phyloP scores from a whole-genome alignment of 2,888 invertebrate species.

The Listrodromus nycthemerus region DNA sequence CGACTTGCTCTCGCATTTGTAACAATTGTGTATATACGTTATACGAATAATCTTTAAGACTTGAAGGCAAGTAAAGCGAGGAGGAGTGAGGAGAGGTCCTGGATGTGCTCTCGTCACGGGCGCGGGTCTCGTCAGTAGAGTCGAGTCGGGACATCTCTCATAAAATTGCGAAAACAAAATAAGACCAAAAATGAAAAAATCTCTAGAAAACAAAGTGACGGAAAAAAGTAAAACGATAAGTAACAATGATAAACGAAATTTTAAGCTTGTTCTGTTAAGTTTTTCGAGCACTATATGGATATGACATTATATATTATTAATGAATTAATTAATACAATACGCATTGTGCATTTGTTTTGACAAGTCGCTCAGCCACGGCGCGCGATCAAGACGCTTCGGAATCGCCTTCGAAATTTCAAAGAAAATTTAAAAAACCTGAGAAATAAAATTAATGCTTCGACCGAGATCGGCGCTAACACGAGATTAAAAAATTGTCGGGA shows the following conservation, averaged over 20 bases:
- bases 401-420: not conserved
- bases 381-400: constrained; percentile 10
- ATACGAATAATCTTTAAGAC: constrained; percentile 51
- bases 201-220: constrained; percentile 9
- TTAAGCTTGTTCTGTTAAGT: constrained; percentile 79
- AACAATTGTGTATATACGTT: constrained; percentile 61
- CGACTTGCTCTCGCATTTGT: constrained; percentile 42
- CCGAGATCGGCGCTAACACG: not conserved
- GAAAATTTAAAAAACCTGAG: not conserved
- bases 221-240: not conserved
- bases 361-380: constrained; percentile 21
- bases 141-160: constrained; percentile 42
- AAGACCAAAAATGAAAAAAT: constrained; percentile 40
- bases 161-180: constrained; percentile 9
- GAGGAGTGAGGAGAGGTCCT: constrained; percentile 1
- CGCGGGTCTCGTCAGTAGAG: constrained; percentile 61
- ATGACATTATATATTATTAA: constrained; percentile 62
- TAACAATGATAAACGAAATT: constrained; percentile 43
- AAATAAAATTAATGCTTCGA: not conserved
- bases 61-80: not conserved
- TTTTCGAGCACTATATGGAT: constrained; percentile 73
- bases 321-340: constrained; percentile 43
- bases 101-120: constrained; percentile 61
- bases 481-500: constrained; percentile 6
- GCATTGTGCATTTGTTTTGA: constrained; percentile 23